A percentile compares a stretch with the other conserved stretches of the same genome.
Conservation (phyloP, 2,888 invertebrate species). For the Amorpha juglandis region DNA sequence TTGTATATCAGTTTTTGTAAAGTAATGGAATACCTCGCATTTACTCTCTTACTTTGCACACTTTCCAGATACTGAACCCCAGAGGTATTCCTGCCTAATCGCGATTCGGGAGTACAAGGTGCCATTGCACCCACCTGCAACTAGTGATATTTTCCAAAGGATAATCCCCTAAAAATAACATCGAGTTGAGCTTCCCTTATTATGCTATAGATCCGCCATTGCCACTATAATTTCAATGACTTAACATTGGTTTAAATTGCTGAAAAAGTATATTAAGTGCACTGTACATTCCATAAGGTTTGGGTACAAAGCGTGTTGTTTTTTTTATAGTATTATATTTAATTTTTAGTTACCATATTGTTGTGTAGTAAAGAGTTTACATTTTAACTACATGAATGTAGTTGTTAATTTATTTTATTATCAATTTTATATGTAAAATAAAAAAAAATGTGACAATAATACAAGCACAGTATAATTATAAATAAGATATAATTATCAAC, state of each 20-base stretch:
- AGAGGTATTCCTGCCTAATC: too few relatives aligned
- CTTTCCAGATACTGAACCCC: too few relatives aligned
- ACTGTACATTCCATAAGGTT: slow-evolving; percentile 20
- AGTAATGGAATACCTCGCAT: too few relatives aligned
- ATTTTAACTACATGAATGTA: slow-evolving; percentile 23
- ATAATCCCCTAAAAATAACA: not conserved
- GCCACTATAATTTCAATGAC: not conserved
- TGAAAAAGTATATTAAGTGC: slow-evolving; percentile 7
- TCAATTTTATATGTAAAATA: slow-evolving; percentile 22
- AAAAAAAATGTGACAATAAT: slow-evolving; percentile 10
- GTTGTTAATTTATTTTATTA: slow-evolving; percentile 27
- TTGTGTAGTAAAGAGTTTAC: slow-evolving; percentile 29
- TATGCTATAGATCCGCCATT: not conserved
- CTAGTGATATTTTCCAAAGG: not conserved
- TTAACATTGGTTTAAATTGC: not conserved
- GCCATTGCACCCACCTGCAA: too few relatives aligned
- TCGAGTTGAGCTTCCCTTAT: not conserved
- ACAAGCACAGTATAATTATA: slow-evolving; percentile 25
- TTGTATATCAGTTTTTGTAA: too few relatives aligned
- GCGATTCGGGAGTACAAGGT: too few relatives aligned
- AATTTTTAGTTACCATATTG: slow-evolving; percentile 32
- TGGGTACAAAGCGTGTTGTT: slow-evolving; percentile 24
- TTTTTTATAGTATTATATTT: slow-evolving; percentile 20
- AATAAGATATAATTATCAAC: slow-evolving; percentile 22
- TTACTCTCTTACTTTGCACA: too few relatives aligned